Base-by-base conservation (phyloP, 2,888 invertebrate genomes). In the Leptinotarsa juncta region DNA sequence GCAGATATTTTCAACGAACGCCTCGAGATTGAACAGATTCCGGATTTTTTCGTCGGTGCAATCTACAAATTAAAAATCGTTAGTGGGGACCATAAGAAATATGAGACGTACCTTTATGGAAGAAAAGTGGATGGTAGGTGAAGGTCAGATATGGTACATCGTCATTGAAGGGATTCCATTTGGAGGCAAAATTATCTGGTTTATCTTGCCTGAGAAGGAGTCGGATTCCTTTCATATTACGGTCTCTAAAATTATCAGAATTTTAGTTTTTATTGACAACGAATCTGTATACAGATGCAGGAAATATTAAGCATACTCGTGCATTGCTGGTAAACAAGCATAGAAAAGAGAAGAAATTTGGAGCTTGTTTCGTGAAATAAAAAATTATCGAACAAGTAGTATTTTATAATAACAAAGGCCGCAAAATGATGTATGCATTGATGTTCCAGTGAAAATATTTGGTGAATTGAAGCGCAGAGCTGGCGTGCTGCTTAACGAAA, bases 141-240 rank as follows among this genome's bases (percentile, higher is more conserved):
- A 94, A 93, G 0, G 95, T 96, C 50, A 92, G 87, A 88, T 93
- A 94, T 0, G 96, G 96, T 77, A 96, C 93, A 74, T 94, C 92
- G 75, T 91, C 92, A 78, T 92, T 92, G 88, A 95, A 95, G 0
- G 96, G 96, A 87, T 96, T 96, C 96, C 96, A 96, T 75, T 92
- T 92, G n/a, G 92, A 92, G 80, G 91, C 90, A 81, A 94, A 85
- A 51, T 93, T 89, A 60, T 94, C 84, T 0, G 94, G 92, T 83
- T 92, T 91, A 0, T 93, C 93, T 82, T 91, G 91, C 84, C 94
- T 94, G 94, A 96, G 95, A 90, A 94, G 91, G 65, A 95, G 87
- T 70, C 95, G 91, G 15, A 96, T 90, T 0, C 96, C 96, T 67
- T 90, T 90, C 80, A 93, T 92, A 82, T 94, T 93, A 70, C 95